A percentile compares a stretch with the other conserved stretches of the same genome.
These are phyloP conservation scores for Boulengeromyrus knoepffleri DNA, from an alignment of 2,113 vertebrate genomes.

Conservation along the genomic window DNA sequence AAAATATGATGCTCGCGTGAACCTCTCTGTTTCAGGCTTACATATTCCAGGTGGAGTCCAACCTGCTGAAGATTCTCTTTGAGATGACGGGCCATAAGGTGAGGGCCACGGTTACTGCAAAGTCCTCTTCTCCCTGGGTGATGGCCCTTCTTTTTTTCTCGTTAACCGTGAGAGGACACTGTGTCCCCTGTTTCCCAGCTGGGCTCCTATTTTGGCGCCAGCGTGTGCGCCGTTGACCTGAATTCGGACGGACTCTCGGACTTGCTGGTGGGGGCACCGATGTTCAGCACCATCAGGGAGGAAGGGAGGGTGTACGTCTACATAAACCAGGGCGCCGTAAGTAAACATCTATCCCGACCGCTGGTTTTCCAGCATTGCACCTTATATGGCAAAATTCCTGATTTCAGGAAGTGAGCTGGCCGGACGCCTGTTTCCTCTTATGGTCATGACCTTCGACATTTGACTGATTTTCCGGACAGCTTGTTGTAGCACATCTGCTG, in stretches of 20 bases:
- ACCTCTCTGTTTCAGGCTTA: conserved; percentile 63
- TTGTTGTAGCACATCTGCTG: not conserved
- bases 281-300: conserved; percentile 76
- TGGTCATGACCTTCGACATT: not conserved
- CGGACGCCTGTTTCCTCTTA: not conserved
- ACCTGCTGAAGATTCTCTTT: conserved; percentile 57
- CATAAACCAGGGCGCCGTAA: conserved; percentile 81
- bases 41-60: conserved; percentile 62
- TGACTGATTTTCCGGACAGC: not conserved
- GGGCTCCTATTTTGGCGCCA: conserved; percentile 89
- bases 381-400: not conserved
- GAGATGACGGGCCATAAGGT: conserved; percentile 77
- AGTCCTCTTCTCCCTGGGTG: not conserved
- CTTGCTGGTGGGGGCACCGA: conserved; percentile 86
- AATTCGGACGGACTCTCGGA: conserved; percentile 88
- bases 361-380: not conserved
- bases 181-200: conserved; percentile 56
- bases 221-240: conserved; percentile 81
- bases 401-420: not conserved
- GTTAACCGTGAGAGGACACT: not conserved
- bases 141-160: not conserved
- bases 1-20: not conserved
- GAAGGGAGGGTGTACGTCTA: conserved; percentile 90
- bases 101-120: not conserved
- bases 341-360: conserved; percentile 18